phyloP scores from a whole-genome alignment of 1,140 invertebrate species.

The Pogonomyrmex barbatus region DNA sequence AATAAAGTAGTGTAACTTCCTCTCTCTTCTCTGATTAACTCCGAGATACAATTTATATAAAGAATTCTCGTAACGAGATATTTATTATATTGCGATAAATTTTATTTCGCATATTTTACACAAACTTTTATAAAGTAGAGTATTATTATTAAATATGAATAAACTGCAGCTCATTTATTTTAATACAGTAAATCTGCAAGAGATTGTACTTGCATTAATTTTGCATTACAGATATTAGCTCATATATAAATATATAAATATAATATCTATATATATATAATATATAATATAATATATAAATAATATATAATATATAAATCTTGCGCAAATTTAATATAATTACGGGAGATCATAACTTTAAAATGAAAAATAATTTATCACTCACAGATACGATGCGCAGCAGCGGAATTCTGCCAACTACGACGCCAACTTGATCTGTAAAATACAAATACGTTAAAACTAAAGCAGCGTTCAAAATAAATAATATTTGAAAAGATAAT shows the following conservation, averaged over 20 bases:
- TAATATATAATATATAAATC: neutral
- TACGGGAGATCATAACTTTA: neutral
- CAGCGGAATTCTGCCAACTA: too few species aligned
- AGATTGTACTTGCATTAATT: neutral
- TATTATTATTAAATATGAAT: neutral
- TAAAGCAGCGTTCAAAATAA: neutral
- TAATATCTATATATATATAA: too few species aligned
- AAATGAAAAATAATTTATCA: constrained; percentile 10
- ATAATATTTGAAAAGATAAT: neutral
- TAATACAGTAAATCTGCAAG: neutral
- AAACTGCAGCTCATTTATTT: neutral
- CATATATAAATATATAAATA: too few species aligned
- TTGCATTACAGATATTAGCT: neutral
- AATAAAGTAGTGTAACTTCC: neutral
- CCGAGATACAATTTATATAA: neutral
- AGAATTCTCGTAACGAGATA: neutral
- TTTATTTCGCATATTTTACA: neutral
- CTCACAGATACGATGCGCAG: neutral
- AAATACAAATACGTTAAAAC: neutral
- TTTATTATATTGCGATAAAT: neutral
- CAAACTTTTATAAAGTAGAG: neutral
- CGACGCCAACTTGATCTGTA: neutral
- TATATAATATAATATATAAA: too few species aligned
- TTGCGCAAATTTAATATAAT: neutral
- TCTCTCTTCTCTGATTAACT: neutral